Evolutionary conservation across 2,113 vertebrate genomes (phyloP).

Genomic region (Cnemophilus loriae): DNA sequence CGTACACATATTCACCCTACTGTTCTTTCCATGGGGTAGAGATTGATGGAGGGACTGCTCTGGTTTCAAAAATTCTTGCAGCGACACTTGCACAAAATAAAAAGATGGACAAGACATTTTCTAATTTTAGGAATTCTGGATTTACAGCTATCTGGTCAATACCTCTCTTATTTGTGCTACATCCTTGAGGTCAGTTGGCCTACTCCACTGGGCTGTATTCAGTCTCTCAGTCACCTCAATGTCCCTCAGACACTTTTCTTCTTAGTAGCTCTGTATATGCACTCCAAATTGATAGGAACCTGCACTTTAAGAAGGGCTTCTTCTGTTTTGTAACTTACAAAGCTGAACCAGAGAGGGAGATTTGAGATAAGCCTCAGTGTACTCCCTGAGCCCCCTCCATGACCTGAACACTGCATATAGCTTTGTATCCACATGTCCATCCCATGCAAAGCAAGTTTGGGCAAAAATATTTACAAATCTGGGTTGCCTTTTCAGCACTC

Average conservation of each 20-base stretch:
- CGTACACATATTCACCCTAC: rapidly evolving
- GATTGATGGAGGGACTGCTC: neutral
- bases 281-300: neutral
- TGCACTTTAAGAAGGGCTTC: neutral
- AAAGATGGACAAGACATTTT: neutral
- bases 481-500: neutral
- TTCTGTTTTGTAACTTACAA: neutral
- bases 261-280: neutral
- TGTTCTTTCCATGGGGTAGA: neutral
- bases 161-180: neutral
- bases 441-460: neutral
- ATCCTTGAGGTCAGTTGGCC: neutral
- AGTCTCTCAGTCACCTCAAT: neutral
- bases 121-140: neutral
- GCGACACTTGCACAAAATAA: neutral
- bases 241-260: neutral
- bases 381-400: neutral
- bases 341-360: neutral
- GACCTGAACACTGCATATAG: neutral
- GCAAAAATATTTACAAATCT: neutral
- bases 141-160: neutral
- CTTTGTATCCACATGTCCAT: neutral
- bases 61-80: neutral
- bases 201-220: neutral
- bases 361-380: neutral